A percentile compares a stretch with the other conserved stretches of the same genome.
Conservation (phyloP, 1,140 invertebrate species). For the Ceratina calcarata region DNA sequence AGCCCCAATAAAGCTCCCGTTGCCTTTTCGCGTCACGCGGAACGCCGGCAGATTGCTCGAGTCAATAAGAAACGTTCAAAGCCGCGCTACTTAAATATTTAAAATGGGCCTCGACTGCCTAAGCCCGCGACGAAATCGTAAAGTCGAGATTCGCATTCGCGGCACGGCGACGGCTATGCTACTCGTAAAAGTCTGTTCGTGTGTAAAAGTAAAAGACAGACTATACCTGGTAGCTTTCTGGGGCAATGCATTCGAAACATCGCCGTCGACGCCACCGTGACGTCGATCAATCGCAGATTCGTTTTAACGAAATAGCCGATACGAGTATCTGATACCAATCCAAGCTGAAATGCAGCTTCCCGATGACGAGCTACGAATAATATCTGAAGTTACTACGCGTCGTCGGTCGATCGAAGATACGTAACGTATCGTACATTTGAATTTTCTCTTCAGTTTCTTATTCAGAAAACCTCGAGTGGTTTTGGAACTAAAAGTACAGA, state of each 20-base stretch:
- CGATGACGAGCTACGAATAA: constrained; percentile 1
- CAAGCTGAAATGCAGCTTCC: neutral
- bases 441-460: no score
- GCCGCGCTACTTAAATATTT: constrained; percentile 1
- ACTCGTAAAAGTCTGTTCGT: neutral
- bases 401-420: constrained; percentile 28
- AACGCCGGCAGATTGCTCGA: neutral
- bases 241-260: neutral
- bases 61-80: constrained; percentile 9
- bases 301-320: constrained; percentile 11
- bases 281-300: neutral
- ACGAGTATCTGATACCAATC: neutral
- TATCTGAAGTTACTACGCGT: neutral
- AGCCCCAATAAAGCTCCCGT: neutral
- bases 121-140: neutral
- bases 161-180: neutral
- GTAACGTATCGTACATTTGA: constrained; percentile 9
- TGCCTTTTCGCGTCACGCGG: neutral
- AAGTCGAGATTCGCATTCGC: neutral
- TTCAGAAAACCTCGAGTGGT: no score
- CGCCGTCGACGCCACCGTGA: neutral
- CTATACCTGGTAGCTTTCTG: neutral
- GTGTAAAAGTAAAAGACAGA: neutral
- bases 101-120: neutral
- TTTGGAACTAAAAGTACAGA: no score